phyloP scores from a whole-genome alignment of 2,888 invertebrate species.

The Eudasyphora cyanicolor region DNA sequence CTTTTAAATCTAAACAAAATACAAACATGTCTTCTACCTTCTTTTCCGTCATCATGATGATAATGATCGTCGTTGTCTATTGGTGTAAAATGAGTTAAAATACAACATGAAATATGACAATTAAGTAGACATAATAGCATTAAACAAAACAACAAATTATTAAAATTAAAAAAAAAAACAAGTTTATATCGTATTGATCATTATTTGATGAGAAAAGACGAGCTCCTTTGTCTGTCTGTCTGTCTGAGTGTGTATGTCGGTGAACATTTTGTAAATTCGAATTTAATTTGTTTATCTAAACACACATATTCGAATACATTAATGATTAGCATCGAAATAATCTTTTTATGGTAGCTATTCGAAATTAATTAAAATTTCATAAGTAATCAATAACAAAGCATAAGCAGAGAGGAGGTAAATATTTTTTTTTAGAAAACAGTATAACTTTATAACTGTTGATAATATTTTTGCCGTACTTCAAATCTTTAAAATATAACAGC shows the following conservation, averaged over 20 bases:
- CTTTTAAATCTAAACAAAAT: not conserved
- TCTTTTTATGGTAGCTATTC: not conserved
- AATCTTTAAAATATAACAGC: no score
- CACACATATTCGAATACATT: not conserved
- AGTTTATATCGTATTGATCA: slow-evolving; percentile 38
- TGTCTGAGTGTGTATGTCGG: not conserved
- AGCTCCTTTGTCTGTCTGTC: no score
- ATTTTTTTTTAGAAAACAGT: no score
- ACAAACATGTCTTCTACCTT: not conserved
- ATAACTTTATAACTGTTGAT: no score
- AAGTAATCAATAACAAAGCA: not conserved
- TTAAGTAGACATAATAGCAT: slow-evolving; percentile 40
- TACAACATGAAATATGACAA: slow-evolving; percentile 52
- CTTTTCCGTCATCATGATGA: no score
- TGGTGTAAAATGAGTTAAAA: slow-evolving; percentile 24
- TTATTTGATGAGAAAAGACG: no score
- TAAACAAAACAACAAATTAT: slow-evolving; percentile 10
- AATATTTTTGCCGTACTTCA: no score
- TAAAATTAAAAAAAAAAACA: no score
- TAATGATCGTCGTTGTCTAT: not conserved
- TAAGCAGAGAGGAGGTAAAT: no score
- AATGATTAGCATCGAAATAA: slow-evolving; percentile 3
- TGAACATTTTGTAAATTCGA: no score
- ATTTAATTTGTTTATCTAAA: slow-evolving; percentile 13
- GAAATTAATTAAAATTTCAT: not conserved